A percentile compares a stretch with the other conserved stretches of the same genome.
phyloP scores from a whole-genome alignment of 2,888 invertebrate species.

The Cheilosia variabilis region DNA sequence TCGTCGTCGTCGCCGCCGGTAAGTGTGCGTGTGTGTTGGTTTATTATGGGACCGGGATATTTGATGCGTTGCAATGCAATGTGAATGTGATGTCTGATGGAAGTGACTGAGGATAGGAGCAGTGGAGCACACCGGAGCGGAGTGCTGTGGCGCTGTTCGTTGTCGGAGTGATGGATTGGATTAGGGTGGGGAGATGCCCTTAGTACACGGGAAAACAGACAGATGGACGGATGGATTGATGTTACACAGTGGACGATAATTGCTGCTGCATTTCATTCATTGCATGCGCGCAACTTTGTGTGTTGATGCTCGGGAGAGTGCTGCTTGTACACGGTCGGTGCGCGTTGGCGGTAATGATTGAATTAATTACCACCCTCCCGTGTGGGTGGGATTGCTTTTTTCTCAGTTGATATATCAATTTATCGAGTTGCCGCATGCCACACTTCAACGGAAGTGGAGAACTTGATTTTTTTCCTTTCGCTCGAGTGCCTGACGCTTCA shows the following conservation, averaged over 20 bases:
- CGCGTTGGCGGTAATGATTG: conserved; percentile 73
- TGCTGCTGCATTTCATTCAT: conserved; percentile 70
- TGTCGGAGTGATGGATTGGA: conserved; percentile 65
- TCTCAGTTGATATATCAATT: conserved; percentile 70
- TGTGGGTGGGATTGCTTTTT: conserved; percentile 53
- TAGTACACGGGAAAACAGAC: conserved; percentile 32
- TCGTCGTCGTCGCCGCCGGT: conserved; percentile 16
- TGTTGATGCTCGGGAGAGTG: conserved; percentile 51
- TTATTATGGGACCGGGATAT: conserved; percentile 60
- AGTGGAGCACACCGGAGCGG: conserved; percentile 29
- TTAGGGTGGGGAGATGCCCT: conserved; percentile 56
- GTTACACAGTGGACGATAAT: conserved; percentile 69
- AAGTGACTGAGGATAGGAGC: conserved; percentile 48
- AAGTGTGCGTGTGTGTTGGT: conserved; percentile 28
- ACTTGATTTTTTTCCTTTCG: neutral
- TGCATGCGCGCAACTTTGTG: conserved; percentile 52
- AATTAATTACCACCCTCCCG: conserved; percentile 69
- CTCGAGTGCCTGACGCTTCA: conserved; percentile 43
- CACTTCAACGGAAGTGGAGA: conserved; percentile 59
- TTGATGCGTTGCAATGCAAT: conserved; percentile 61
- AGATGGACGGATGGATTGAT: conserved; percentile 66
- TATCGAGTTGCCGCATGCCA: conserved; percentile 47
- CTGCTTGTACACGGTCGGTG: conserved; percentile 55
- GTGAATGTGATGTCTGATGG: conserved; percentile 48
- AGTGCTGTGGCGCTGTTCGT: conserved; percentile 34